Base-by-base conservation (phyloP, 2,888 invertebrate genomes). In the Rotaria sp. region DNA sequence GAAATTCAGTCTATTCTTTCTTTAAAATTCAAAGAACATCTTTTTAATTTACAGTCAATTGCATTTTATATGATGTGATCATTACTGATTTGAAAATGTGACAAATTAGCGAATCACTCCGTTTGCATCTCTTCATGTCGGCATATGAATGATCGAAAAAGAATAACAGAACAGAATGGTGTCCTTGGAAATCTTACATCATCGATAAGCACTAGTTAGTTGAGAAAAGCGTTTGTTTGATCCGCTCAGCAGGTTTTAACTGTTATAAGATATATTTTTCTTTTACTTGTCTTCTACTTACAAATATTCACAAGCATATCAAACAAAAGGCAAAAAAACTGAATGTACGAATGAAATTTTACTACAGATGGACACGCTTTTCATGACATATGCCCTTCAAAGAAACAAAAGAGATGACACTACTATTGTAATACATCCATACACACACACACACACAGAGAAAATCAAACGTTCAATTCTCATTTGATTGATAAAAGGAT, bases 171-270 rank as follows among this genome's bases (percentile, higher is more conserved):
- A 35, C 67, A 67, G 67, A 67, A 35, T 67, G 67, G 67, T 67
- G 67, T 38, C 21, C 67, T 67, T 67, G 21, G 8, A 67, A 35
- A 67, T 30, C 67, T 67, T 67, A 67, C 67, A 67, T 67, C 67
- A 67, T 67, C 67, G 67, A 67, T 67, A 67, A 67, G 67, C 67
- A 67, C 67, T 67, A 67, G 67, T 67, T 67, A 67, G 67, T 67
- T 67, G 67, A 67, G 67, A 67, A 67, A 67, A 67, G 67, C 38
- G 67, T 35, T 18, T 67, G 67, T 67, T 67, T 67, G 67, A 67
- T 67, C 67, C 7, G 18, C 67, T 67, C 67, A 67, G 67, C 67
- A 67, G 35, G 67, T 13, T 35, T n/a, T 35, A 67, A 59, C 59
- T 30, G 59, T 59, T 59, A 15, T n/a, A 11, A 59, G 26, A 55